Evolutionary conservation across 2,797 vertebrate species (phyloP), one percentile per base, ranked within the genome.

Genomic region (Coreius guichenoti): DNA sequence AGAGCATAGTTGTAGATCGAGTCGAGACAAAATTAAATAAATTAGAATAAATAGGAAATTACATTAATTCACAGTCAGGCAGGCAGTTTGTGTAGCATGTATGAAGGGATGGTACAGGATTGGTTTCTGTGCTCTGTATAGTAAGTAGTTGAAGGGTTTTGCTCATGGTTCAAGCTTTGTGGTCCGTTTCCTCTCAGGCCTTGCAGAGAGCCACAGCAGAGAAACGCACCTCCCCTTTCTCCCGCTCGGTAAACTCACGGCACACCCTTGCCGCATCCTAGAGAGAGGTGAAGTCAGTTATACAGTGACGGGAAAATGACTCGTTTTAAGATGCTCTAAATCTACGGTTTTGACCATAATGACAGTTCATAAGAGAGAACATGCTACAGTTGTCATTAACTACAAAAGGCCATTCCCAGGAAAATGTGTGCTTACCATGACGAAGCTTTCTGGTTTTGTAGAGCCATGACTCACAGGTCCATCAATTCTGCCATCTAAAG

Each of bases 221-320:
- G 92, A 99, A 99, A 72, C 97, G 97, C 49, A 99, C 96, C 88
- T 99, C 98, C 13, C 95, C 97, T 88, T 97, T 94, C 90, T 97
- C 98, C 4, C 98, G 94, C 86, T 98, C 95, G 51, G 96, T 96
- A 87, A 99, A 99, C 74, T 94, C 96, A 82, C 95, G 95, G 92
- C 98, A 99, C 91, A 99, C 95, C 91, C 95, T 96, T 21, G 97
- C 96, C 14, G 97, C 97, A 88, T 98, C 98, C 98, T 99, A 84
- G 17, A 63, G 17, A 21, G 65, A 88, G 9, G 80, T 31, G 31
- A 11, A 26, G 58, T 65, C 47, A 68, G 21, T 14, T 1, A 87
- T 12, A 39, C 33, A 29, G 21, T n/a, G 33, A 45, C 1, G 0
- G n/a, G 12, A 56, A 56, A 9, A 75, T 8, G 3, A 49, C 19